phyloP scores from a whole-genome alignment of 2,797 vertebrate species.

The Spinus olivaceus region DNA sequence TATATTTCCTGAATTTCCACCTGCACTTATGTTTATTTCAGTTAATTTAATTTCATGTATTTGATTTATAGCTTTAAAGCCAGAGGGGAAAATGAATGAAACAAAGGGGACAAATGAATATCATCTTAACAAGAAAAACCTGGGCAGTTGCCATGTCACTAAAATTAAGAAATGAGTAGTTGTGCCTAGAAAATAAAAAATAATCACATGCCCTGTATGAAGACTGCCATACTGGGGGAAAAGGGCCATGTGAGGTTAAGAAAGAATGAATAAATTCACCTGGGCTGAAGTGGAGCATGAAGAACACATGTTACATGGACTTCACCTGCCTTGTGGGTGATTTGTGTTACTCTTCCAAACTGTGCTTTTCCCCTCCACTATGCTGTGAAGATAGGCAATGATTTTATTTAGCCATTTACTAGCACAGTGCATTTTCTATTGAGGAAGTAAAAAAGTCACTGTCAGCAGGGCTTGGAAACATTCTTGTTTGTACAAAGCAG shows the following conservation, averaged over 20 bases:
- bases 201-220: not conserved
- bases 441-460: not conserved
- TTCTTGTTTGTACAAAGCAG: not conserved
- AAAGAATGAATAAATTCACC: slow-evolving; percentile 14
- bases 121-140: slow-evolving; percentile 61
- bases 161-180: slow-evolving; percentile 43
- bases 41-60: slow-evolving; percentile 30
- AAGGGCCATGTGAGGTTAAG: not conserved
- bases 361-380: not conserved
- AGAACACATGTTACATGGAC: not conserved
- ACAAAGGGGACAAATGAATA: slow-evolving; percentile 37
- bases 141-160: slow-evolving; percentile 5
- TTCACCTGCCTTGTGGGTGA: not conserved
- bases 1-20: slow-evolving; percentile 66
- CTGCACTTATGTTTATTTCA: slow-evolving; percentile 46
- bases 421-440: not conserved
- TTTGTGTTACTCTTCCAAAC: not conserved
- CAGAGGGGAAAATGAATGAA: slow-evolving; percentile 34
- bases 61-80: slow-evolving; percentile 57
- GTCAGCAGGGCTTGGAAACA: not conserved
- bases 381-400: not conserved
- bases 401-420: not conserved
- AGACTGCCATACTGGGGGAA: not conserved
- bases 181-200: slow-evolving; percentile 25
- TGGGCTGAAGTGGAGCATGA: not conserved